Base-by-base conservation (phyloP, 2,797 vertebrate species). In the Cynodonichthys magdalenae region DNA sequence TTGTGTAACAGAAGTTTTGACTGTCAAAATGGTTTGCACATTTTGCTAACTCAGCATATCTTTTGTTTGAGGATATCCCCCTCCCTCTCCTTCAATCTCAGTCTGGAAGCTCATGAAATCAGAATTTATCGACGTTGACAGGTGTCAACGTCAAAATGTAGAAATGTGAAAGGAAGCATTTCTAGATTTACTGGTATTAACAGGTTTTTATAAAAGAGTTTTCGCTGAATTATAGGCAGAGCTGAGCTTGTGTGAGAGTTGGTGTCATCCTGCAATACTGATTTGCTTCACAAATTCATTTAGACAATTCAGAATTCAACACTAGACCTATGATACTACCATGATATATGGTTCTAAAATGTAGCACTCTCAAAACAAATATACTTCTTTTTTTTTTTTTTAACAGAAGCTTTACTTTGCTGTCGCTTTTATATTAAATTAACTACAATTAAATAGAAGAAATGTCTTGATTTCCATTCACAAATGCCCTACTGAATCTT, bases 1-100 rank as follows among this genome's bases (percentile, higher is more conserved):
- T 68, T 60, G 48, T 8, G 0, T 48, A 52, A 42, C 41, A 66
- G 20, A 59, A 17, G 54, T 46, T 42, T 66, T 42, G 20, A 24
- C n/a, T 7, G 54, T 51, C 41, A 44, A 53, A 48, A 57, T 11
- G 63, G 53, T 12, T 45, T 47, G 41, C 42, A n/a, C 8, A 7
- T 24, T 59, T 31, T 39, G 5, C 52, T 39, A 8, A 41, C 18
- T 54, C 31, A 15, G 34, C 6, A 24, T 6, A 41, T 15, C 12
- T 6, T 53, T 36, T 19, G 11, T 36, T 51, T 41, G 53, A 41
- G 34, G 34, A 24, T 24, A 34, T 24, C 15, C 41, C 53, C 17
- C 15, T 39, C 36, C 36, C 36, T 2, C 36, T 39, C 36, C 36
- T 39, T 14, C 36, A 12, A 12, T 12, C 11, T 14, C 36, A 14